Evolutionary conservation across 2,888 invertebrate genomes (phyloP).

Genomic region (Beris chalybata): DNA sequence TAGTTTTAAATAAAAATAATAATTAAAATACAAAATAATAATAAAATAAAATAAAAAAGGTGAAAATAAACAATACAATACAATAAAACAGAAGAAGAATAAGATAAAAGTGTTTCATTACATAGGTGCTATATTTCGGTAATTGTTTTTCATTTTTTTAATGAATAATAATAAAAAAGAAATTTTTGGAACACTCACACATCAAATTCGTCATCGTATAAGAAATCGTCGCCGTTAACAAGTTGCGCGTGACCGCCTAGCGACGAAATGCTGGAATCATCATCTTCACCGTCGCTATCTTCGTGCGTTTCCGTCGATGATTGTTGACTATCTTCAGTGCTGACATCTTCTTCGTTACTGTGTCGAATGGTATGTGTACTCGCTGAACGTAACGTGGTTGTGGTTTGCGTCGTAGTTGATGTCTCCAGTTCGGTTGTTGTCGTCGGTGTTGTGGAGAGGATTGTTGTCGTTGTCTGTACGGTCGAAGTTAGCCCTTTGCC

Average conservation of each 20-base stretch:
- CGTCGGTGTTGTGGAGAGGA: slow-evolving; percentile 11
- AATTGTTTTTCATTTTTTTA: too few species aligned
- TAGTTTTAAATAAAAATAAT: too few species aligned
- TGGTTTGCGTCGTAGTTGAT: slow-evolving; percentile 22
- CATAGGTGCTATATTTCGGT: too few species aligned
- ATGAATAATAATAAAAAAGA: slow-evolving; percentile 34
- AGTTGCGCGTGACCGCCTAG: slow-evolving; percentile 44
- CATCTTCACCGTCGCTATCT: slow-evolving; percentile 45
- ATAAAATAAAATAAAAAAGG: too few species aligned
- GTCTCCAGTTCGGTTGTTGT: slow-evolving; percentile 7
- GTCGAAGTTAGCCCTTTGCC: slow-evolving; percentile 33
- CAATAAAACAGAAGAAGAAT: too few species aligned
- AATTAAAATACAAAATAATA: too few species aligned
- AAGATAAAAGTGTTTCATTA: too few species aligned
- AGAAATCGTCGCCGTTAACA: slow-evolving; percentile 47
- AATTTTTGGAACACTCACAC: slow-evolving; percentile 48
- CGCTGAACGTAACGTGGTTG: slow-evolving; percentile 41
- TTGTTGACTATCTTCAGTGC: slow-evolving; percentile 28
- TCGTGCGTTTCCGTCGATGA: slow-evolving; percentile 40
- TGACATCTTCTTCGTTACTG: slow-evolving; percentile 38
- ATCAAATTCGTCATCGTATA: slow-evolving; percentile 52
- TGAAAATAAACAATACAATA: too few species aligned
- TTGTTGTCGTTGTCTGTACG: slow-evolving; percentile 1
- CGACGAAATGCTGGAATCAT: slow-evolving; percentile 40
- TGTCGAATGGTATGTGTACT: slow-evolving; percentile 41